Evolutionary conservation across 2,888 invertebrate species (phyloP).

Genomic region (Amiota mariae): DNA sequence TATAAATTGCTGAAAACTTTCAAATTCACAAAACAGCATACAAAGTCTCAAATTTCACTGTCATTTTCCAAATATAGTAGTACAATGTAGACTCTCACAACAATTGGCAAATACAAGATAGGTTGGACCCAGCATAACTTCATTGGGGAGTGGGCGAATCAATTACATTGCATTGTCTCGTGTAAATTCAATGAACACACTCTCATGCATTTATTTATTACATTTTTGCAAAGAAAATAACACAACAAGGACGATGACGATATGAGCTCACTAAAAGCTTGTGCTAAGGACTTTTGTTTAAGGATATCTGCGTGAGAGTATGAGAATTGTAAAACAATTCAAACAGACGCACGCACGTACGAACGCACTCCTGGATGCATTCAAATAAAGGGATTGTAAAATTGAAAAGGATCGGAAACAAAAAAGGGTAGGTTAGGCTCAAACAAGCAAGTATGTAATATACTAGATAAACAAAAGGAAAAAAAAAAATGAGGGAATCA

Average conservation of each 20-base stretch:
- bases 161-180: slow-evolving; percentile 57
- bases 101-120: too few species aligned
- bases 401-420: neutral
- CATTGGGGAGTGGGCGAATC: slow-evolving; percentile 47
- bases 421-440: slow-evolving; percentile 4
- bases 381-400: too few species aligned
- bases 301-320: too few species aligned
- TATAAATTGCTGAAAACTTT: slow-evolving; percentile 8
- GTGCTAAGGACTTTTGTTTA: too few species aligned
- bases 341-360: too few species aligned
- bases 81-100: too few species aligned
- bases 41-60: neutral
- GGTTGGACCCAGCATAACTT: too few species aligned
- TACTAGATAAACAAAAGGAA: neutral
- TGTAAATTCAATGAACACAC: slow-evolving; percentile 46
- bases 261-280: too few species aligned
- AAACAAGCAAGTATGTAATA: neutral
- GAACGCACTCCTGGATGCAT: too few species aligned
- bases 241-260: neutral
- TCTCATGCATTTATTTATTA: slow-evolving; percentile 63
- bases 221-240: slow-evolving; percentile 40
- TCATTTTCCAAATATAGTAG: neutral
- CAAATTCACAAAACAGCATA: neutral
- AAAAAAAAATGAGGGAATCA: neutral
- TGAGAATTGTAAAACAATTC: too few species aligned